Evolutionary conservation across 2,797 vertebrate species (phyloP).

Genomic region (Clarias pachynema): DNA sequence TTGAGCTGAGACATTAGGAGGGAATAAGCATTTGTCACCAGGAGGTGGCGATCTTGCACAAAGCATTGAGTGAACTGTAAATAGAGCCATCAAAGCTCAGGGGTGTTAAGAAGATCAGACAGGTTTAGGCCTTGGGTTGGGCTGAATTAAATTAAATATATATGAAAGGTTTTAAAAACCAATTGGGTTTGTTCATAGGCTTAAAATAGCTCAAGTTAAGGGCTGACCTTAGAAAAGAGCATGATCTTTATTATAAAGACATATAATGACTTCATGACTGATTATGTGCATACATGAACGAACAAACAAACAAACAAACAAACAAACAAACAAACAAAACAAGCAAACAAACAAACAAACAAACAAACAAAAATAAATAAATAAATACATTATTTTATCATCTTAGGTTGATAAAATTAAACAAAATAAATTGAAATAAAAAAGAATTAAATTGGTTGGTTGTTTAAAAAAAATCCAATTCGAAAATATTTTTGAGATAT

Average conservation of each 20-base stretch:
- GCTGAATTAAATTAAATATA: background rate
- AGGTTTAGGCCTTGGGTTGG: background rate
- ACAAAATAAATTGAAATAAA: background rate
- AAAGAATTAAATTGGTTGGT: background rate
- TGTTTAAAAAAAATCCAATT: background rate
- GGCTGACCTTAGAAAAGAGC: background rate
- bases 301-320: too few relatives aligned
- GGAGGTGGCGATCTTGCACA: conserved; percentile 69
- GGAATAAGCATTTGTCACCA: conserved; percentile 51
- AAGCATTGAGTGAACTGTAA: conserved; percentile 10
- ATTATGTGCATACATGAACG: background rate
- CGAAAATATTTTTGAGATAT: background rate
- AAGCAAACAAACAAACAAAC: too few relatives aligned
- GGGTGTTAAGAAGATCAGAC: background rate
- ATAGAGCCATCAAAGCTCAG: background rate
- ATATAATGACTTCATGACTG: background rate
- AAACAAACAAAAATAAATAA: too few relatives aligned
- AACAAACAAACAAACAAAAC: too few relatives aligned
- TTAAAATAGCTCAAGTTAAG: background rate
- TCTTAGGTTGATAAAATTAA: background rate
- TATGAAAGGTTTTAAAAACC: background rate
- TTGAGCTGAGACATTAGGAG: background rate
- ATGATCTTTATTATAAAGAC: background rate
- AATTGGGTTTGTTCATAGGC: background rate
- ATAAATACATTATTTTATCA: background rate